Evolutionary conservation across 2,888 invertebrate species (phyloP), one percentile per base, ranked within the genome.

Genomic region (Dryococelus australis): DNA sequence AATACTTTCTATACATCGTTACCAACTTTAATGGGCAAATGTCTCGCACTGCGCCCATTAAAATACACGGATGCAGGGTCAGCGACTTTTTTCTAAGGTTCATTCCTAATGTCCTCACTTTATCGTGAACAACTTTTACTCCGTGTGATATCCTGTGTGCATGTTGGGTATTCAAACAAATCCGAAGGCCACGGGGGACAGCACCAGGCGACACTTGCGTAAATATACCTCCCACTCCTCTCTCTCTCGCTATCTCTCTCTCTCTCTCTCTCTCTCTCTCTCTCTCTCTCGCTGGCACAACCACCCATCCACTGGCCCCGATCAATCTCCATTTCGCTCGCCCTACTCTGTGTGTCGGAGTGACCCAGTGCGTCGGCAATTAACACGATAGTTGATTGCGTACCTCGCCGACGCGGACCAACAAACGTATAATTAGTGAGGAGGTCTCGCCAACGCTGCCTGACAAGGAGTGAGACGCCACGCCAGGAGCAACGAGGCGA

Each of bases 311-410:
- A 24, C 20, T 24, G 8, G 65, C 20, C 24, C n/a, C 65, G 65
- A 65, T 65, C 65, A 65, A 65, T 65, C 65, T 65, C n/a, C 1
- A 65, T 65, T 65, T n/a, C n/a, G 12, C n/a, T 65, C 65, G 65
- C 24, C 65, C n/a, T 65, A 10, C n/a, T 8, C 65, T 65, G 65
- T 65, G 65, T 65, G 65, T 2, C 24, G 8, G n/a, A 20, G 65
- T 65, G 65, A 65, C 65, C 65, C 65, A 12, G 24, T n/a, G 65
- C 65, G 65, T n/a, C n/a, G 65, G 24, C 65, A 65, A 65, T 65
- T 65, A 65, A 65, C 65, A 65, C 65, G 65, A 65, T n/a, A 65
- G 65, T 65, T 65, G 65, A 65, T 65, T 65, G 65, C 65, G 65
- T n/a, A n/a, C n/a, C 65, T n/a, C 24, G 65, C 65, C 65, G 65